Evolutionary conservation across 2,888 invertebrate species (phyloP).

Genomic region (Operophtera brumata): DNA sequence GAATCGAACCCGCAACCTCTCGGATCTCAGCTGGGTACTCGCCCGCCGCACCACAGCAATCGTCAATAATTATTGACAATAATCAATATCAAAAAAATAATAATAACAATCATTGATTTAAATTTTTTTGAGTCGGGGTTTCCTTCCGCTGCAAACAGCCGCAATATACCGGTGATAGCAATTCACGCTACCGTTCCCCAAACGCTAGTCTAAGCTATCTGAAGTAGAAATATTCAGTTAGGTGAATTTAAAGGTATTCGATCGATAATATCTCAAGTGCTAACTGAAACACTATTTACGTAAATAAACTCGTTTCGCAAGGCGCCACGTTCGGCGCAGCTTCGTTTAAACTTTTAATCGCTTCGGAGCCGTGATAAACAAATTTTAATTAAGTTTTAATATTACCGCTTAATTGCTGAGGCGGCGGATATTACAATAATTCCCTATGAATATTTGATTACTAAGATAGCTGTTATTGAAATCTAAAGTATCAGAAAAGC

Average conservation of each 20-base stretch:
- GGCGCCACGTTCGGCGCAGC: conserved; percentile 70
- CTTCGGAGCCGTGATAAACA: conserved; percentile 78
- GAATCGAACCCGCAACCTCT: too few relatives aligned
- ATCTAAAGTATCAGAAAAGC: conserved; percentile 1
- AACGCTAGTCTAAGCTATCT: too few relatives aligned
- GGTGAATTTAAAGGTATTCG: conserved; percentile 14
- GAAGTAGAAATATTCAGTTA: neutral
- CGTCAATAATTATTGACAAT: too few relatives aligned
- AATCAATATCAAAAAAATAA: too few relatives aligned
- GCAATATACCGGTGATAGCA: too few relatives aligned
- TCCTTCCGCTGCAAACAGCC: too few relatives aligned
- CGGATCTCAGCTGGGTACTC: too few relatives aligned
- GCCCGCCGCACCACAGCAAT: too few relatives aligned
- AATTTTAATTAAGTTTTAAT: conserved; percentile 81
- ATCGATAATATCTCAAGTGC: conserved; percentile 37
- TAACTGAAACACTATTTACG: conserved; percentile 65
- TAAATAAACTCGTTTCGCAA: conserved; percentile 74
- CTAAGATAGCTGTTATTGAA: conserved; percentile 22
- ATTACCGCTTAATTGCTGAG: conserved; percentile 78
- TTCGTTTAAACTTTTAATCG: conserved; percentile 80
- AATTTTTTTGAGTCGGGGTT: too few relatives aligned
- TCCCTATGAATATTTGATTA: conserved; percentile 63
- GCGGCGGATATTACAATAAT: conserved; percentile 71
- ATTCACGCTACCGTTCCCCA: too few relatives aligned
- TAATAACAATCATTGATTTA: too few relatives aligned